phyloP scores from a whole-genome alignment of 2,797 vertebrate genomes.

The Prunella strophiata region DNA sequence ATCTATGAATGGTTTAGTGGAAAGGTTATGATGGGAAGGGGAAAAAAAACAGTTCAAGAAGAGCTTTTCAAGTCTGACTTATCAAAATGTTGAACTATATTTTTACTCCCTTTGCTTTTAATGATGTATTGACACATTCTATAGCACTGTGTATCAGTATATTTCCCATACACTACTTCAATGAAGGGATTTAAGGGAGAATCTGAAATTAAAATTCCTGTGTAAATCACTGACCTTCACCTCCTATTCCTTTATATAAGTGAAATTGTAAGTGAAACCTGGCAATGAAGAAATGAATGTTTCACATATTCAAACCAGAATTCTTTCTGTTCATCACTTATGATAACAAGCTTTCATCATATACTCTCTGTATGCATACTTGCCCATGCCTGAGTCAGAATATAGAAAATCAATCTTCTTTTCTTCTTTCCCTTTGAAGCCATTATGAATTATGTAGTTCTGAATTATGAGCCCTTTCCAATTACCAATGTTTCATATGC shows the following conservation, averaged over 20 bases:
- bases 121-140: neutral
- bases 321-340: neutral
- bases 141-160: neutral
- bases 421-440: neutral
- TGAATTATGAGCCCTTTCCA: neutral
- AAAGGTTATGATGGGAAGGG: neutral
- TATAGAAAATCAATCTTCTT: neutral
- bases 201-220: neutral
- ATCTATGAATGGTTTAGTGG: neutral
- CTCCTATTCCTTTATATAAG: neutral
- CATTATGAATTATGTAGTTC: no score
- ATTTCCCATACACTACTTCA: neutral
- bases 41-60: neutral
- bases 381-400: neutral
- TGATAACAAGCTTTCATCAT: neutral
- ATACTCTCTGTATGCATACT: neutral
- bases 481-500: fast-evolving
- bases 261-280: neutral
- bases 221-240: neutral
- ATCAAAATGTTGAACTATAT: neutral
- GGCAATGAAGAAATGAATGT: neutral
- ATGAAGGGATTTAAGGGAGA: neutral
- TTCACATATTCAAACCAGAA: neutral
- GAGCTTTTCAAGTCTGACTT: neutral
- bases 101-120: neutral